These are phyloP conservation scores for Entomobrya proxima DNA, from an alignment of 2,888 invertebrate species.

Conservation along the genomic window DNA sequence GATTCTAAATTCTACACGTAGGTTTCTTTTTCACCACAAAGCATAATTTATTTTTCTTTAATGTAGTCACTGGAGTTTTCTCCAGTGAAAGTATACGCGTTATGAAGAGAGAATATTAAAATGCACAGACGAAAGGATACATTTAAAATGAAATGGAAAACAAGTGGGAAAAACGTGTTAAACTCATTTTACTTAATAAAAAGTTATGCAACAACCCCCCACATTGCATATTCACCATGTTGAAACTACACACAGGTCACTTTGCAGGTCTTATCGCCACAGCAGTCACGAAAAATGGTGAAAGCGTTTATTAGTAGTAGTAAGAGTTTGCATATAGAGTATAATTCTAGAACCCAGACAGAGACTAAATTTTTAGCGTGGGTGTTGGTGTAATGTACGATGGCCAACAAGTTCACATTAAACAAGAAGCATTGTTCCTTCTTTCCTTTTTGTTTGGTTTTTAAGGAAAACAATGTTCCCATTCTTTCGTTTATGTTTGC, in stretches of 20 bases:
- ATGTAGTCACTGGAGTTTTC: neutral
- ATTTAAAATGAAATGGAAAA: neutral
- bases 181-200: neutral
- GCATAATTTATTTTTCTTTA: conserved; percentile 2
- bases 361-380: too few species aligned
- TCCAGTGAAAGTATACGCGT: neutral
- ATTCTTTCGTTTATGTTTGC: neutral
- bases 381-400: too few species aligned
- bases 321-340: too few species aligned
- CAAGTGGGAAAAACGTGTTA: neutral
- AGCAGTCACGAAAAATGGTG: too few species aligned
- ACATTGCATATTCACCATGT: too few species aligned
- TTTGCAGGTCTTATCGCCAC: too few species aligned
- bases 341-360: too few species aligned
- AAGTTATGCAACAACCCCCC: neutral
- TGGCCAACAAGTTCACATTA: too few species aligned
- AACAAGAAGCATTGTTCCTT: neutral
- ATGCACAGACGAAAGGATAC: neutral
- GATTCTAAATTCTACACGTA: too few species aligned
- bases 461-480: conserved; percentile 1
- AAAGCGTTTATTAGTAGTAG: too few species aligned
- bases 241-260: too few species aligned
- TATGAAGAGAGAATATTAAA: too few species aligned
- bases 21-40: neutral
- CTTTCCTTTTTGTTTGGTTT: neutral